A percentile compares a stretch with the other conserved stretches of the same genome.
These are phyloP conservation scores for Brachypalpus laphriformis DNA, from an alignment of 2,888 invertebrate species.

Conservation along the genomic window DNA sequence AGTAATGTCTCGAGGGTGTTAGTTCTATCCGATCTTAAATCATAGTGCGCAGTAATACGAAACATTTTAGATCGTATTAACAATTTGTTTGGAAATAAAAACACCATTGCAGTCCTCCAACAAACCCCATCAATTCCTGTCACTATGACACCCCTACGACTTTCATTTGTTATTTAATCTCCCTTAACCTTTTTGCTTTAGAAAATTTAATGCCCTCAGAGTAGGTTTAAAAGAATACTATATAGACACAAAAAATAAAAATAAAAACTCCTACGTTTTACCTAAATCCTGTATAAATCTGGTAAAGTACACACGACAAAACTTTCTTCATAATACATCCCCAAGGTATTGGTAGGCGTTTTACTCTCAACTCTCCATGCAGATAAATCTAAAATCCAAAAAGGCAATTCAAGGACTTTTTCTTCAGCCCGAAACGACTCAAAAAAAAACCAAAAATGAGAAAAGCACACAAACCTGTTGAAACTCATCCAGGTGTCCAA, in stretches of 20 bases:
- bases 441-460: background rate
- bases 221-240: background rate
- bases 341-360: conserved; percentile 9
- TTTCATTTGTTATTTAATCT: conserved; percentile 23
- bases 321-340: conserved; percentile 44
- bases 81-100: too few relatives aligned
- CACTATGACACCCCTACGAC: background rate
- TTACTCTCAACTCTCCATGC: conserved; percentile 19
- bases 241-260: background rate
- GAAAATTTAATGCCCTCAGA: conserved; percentile 25
- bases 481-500: conserved; percentile 46
- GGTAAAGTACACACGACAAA: conserved; percentile 21
- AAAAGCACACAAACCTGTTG: conserved; percentile 42
- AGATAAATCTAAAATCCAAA: conserved; percentile 52
- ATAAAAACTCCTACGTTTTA: conserved; percentile 18
- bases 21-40: too few relatives aligned
- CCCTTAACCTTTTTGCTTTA: conserved; percentile 10
- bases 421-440: background rate
- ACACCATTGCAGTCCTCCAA: too few relatives aligned
- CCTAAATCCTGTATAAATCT: conserved; percentile 17
- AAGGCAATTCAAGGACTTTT: conserved; percentile 10
- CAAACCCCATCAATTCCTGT: too few relatives aligned
- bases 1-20: too few relatives aligned
- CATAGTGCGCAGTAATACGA: too few relatives aligned
- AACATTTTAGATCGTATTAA: too few relatives aligned